Evolutionary conservation across 2,888 invertebrate species (phyloP), one percentile per base, ranked within the genome.

Genomic region (Machimus rusticus): DNA sequence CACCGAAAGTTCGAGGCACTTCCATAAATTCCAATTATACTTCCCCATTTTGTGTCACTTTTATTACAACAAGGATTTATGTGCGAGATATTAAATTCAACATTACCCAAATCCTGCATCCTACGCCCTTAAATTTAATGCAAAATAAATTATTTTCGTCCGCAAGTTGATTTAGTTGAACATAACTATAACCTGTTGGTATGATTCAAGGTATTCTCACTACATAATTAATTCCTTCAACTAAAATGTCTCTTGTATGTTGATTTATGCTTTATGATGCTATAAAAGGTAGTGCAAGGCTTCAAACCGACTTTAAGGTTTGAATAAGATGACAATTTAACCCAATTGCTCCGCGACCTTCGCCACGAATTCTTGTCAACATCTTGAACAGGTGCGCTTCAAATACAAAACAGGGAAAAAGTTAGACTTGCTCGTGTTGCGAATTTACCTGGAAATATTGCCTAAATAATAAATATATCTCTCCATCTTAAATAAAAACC

Each of bases 101-200:
- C 37, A n/a, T 77, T 77, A 28, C 77, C n/a, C n/a, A 19, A 39
- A 77, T 77, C 16, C 19, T 19, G 19, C 12, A 77, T 77, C 37
- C n/a, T 16, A 12, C 0, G 19, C n/a, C 77, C n/a, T 77, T 77
- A 77, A 77, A 77, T 19, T n/a, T 77, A 37, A 77, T 43, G 43
- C 43, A 43, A 78, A 78, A 78, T 78, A 78, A 78, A 46, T 78
- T 78, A 78, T 78, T 78, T 12, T 19, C 28, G 78, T 43, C 78
- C 78, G 78, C 78, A 43, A 78, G 78, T 78, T n/a, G 43, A 78
- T 78, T 78, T 78, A 78, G 43, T 78, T 23, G 19, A 39, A 14
- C 43, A 78, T 78, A 39, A 81, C 81, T 55, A 81, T 34, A 81
- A 81, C 55, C 81, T 81, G 81, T 81, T 57, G 81, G 55, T 31